Evolutionary conservation across 2,888 invertebrate genomes (phyloP).

Genomic region (Erebia epiphron): DNA sequence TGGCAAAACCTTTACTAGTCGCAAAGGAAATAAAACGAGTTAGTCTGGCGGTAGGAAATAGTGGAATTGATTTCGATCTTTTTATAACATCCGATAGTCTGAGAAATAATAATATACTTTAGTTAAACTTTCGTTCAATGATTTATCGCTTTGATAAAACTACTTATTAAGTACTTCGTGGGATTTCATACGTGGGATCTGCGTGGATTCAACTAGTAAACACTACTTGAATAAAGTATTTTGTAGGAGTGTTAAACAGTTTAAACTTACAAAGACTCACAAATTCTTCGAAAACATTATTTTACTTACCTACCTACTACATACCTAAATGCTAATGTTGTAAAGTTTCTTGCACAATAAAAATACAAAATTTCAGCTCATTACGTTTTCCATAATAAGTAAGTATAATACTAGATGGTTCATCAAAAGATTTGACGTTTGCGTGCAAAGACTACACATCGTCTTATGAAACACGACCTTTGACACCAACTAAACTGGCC

Average conservation of each 20-base stretch:
- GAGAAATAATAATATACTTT: neutral
- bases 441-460: slow-evolving; percentile 56
- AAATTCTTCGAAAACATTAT: too few species aligned
- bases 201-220: too few species aligned
- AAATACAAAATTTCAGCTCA: slow-evolving; percentile 35
- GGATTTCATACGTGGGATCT: neutral
- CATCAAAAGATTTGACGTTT: slow-evolving; percentile 40
- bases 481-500: slow-evolving; percentile 75
- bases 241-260: too few species aligned
- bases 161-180: neutral
- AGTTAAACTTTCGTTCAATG: neutral
- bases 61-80: slow-evolving; percentile 11
- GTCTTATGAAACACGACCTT: slow-evolving; percentile 64
- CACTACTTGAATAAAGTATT: too few species aligned
- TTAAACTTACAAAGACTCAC: too few species aligned
- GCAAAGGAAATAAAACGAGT: slow-evolving; percentile 19
- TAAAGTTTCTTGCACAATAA: slow-evolving; percentile 28
- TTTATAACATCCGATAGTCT: slow-evolving; percentile 18
- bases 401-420: slow-evolving; percentile 39
- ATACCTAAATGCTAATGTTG: too few species aligned
- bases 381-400: slow-evolving; percentile 41
- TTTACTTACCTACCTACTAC: neutral
- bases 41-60: slow-evolving; percentile 6
- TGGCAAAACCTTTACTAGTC: slow-evolving; percentile 27
- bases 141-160: neutral